Conservation (phyloP, 2,797 vertebrate species). For the Squalus acanthias region DNA sequence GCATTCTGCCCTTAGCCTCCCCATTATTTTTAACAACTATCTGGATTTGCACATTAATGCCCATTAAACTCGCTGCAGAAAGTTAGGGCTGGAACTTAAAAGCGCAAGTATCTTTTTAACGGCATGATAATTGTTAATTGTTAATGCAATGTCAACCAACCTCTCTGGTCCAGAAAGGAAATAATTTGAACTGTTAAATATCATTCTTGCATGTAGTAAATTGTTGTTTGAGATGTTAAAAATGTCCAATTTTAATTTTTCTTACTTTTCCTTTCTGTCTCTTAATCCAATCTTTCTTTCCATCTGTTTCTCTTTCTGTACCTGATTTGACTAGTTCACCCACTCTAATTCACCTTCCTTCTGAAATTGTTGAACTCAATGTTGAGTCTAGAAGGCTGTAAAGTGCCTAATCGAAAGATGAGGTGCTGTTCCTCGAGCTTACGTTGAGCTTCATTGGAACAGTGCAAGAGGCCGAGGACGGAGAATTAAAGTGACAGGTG, state of each 20-base stretch:
- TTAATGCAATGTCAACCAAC: neutral
- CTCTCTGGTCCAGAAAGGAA: neutral
- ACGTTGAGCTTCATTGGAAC: too few species aligned
- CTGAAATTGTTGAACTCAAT: too few species aligned
- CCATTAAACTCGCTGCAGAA: neutral
- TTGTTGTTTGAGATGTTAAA: neutral
- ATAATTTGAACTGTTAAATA: neutral
- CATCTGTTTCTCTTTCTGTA: neutral
- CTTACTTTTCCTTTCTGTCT: neutral
- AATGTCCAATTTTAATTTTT: neutral
- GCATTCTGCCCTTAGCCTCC: neutral
- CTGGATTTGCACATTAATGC: neutral
- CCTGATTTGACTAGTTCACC: too few species aligned
- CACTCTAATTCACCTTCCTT: neutral
- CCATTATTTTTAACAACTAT: neutral
- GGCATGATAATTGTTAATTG: neutral
- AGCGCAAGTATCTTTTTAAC: neutral
- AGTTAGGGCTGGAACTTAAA: neutral
- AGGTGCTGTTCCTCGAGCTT: too few species aligned
- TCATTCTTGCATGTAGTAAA: neutral
- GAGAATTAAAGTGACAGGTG: too few species aligned
- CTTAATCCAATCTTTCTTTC: neutral
- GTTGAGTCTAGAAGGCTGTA: too few species aligned
- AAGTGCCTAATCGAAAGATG: too few species aligned
- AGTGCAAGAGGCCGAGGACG: too few species aligned